Evolutionary conservation across 2,113 vertebrate genomes (phyloP).

Genomic region (Mustela nigripes): DNA sequence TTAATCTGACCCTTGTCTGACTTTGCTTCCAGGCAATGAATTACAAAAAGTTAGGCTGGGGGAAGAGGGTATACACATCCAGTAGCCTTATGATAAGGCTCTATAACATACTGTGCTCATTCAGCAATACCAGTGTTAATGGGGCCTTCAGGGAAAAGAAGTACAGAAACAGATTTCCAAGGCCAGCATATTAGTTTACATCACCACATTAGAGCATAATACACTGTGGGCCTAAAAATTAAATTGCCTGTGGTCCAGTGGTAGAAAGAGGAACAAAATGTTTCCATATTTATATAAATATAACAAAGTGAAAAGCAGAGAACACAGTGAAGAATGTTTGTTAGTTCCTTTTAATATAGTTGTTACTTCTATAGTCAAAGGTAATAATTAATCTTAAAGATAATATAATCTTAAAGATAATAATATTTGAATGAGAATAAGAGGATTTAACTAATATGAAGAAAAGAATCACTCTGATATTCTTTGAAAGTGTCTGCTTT

Average conservation of each 20-base stretch:
- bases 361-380: conserved; percentile 42
- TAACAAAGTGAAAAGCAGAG: conserved; percentile 35
- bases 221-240: neutral
- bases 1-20: conserved; percentile 28
- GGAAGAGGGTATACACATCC: neutral
- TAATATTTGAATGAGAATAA: conserved; percentile 24
- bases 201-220: conserved; percentile 7
- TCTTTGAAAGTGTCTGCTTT: conserved; percentile 66
- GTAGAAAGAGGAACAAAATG: neutral
- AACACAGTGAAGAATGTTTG: conserved; percentile 60
- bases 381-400: neutral
- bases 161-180: conserved; percentile 4
- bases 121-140: neutral
- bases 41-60: neutral
- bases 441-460: conserved; percentile 18
- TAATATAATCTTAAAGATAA: too few relatives aligned
- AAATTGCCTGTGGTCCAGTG: neutral
- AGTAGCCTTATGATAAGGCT: neutral
- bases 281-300: conserved; percentile 40
- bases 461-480: conserved; percentile 56
- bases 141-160: neutral
- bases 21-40: neutral
- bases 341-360: conserved; percentile 59
- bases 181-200: neutral
- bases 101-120: neutral